Evolutionary conservation across 2,797 vertebrate species (phyloP), one percentile per base, ranked within the genome.

Genomic region (Microctenopoma stevenorrisi): DNA sequence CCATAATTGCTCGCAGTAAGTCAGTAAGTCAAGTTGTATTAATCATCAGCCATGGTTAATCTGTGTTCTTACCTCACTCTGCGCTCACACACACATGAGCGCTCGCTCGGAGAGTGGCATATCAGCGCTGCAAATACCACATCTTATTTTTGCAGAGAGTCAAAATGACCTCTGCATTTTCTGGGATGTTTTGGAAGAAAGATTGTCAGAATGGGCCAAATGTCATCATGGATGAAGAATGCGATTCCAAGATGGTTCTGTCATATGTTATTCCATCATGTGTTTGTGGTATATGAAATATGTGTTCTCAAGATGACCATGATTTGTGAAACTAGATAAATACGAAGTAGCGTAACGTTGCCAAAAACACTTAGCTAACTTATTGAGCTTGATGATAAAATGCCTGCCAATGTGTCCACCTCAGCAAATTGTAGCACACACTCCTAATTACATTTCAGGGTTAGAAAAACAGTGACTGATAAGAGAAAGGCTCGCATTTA

Each of bases 11-110:
- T 90, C 81, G 5, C 91, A 90, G 91, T 88, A 88, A 91, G 93
- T 91, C 91, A 92, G 81, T 90, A 90, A 93, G 88, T 92, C 91
- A 92, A 90, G 88, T 89, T 88, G 81, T 91, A 92, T 93, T 93
- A 91, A 93, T 91, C 90, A 89, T 91, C 88, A 77, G 72, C 87
- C 78, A 79, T 74, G 81, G 85, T 89, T 91, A 90, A 92, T 89
- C 88, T 90, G 80, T 79, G 72, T 79, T 86, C 86, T 90, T 91
- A 89, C 91, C 86, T 91, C 89, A 86, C 77, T 88, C 81, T 75
- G 37, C 42, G 35, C 35, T 18, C 16, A 44, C 38, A 58, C 46
- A 55, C 51, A 53, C 51, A 52, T 72, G 61, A 22, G 22, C 22
- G 22, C 22, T 22, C 64, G 78, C 54, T 76, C 43, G 64, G 49